Evolutionary conservation across 2,888 invertebrate genomes (phyloP), one percentile per base, ranked within the genome.

Genomic region (Clistopyga incitator): DNA sequence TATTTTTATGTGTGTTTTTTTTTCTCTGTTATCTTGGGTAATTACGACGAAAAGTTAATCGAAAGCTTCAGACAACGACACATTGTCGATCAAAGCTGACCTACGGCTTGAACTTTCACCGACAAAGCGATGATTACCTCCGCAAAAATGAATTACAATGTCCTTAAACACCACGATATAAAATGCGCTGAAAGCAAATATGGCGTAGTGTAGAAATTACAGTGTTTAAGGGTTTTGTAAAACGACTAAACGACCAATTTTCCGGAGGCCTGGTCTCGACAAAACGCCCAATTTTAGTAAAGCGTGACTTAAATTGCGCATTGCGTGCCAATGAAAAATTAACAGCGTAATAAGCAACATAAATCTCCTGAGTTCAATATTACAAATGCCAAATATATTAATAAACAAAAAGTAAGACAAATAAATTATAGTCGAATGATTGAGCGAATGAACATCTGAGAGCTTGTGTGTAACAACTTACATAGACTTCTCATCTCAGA

Each of bases 401-500:
- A 71, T 77, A 38, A 82, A 72, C 20, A 61, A 59, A 82, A 72
- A 78, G 13, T 29, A 78, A 78, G 42, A 18, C n/a, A 68, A 61
- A 20, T 20, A 42, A 68, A 54, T 42, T 59, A 25, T 72, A 72
- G 76, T 77, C 54, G 78, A 68, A 84, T 84, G 85, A 84, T 81
- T 80, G 67, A 78, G 80, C 77, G 79, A 83, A 82, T 84, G 79
- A 86, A 86, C 85, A 88, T 83, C 77, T 83, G 85, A 82, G 75
- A 86, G 86, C 86, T 87, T 88, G 85, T 88, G 88, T 87, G 64
- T 64, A 64, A 86, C 81, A 89, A 92, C 92, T 92, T 92, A 92
- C 92, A 89, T 91, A 88, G 88, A 88, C 86, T 88, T 88, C 88
- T 88, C 90, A 89, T 90, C 64, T 64, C 90, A 89, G 91, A 92